These are phyloP conservation scores for Sebastolobus alascanus DNA, from an alignment of 2,797 vertebrate species.

Conservation along the genomic window DNA sequence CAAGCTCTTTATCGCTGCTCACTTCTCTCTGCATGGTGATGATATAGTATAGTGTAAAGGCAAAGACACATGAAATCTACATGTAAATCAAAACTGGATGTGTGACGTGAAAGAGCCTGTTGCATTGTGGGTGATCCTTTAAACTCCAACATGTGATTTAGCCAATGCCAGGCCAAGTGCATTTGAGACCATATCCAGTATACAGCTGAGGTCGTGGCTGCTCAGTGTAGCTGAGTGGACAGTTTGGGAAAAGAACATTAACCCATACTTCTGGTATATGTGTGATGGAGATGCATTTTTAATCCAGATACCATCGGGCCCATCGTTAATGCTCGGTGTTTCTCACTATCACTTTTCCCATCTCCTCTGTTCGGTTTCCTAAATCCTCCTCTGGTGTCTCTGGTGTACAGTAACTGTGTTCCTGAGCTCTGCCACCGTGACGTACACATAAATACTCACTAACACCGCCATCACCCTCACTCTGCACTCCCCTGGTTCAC, in stretches of 20 bases:
- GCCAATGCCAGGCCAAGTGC: not conserved
- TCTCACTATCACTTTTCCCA: not conserved
- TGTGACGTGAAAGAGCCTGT: not conserved
- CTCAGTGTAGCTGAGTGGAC: not conserved
- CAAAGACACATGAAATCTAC: too few species aligned
- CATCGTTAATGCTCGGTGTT: not conserved
- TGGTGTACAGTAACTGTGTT: constrained; percentile 19
- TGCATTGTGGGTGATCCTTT: constrained; percentile 10
- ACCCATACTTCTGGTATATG: not conserved
- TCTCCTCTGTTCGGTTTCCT: constrained; percentile 3
- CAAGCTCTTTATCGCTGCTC: not conserved
- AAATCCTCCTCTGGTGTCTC: not conserved
- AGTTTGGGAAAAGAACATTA: not conserved
- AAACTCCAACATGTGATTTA: not conserved
- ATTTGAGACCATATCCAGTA: not conserved
- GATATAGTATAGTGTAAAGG: not conserved
- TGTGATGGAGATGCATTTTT: not conserved
- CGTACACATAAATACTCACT: constrained; percentile 51
- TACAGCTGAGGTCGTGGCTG: not conserved
- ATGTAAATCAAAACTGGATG: not conserved
- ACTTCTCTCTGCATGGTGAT: not conserved
- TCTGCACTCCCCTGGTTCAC: constrained; percentile 28
- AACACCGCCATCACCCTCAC: constrained; percentile 37
- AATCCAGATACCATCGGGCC: not conserved
- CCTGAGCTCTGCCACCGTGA: constrained; percentile 19